Evolutionary conservation across 1,140 invertebrate genomes (phyloP).

Genomic region (Drosophila kepulauana): DNA sequence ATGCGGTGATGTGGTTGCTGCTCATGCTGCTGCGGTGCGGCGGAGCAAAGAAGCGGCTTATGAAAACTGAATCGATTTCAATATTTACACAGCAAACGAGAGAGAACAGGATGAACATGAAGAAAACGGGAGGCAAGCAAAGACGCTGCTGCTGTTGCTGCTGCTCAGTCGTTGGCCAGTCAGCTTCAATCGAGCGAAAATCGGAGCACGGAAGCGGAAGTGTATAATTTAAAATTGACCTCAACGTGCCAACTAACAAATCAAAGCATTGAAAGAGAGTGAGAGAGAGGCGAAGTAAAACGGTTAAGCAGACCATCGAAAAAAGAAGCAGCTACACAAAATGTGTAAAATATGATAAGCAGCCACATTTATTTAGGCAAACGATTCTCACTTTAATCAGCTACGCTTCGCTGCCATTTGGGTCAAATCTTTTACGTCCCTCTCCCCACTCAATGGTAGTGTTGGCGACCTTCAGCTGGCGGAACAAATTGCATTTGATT

Average conservation of each 20-base stretch:
- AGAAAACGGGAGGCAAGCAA: too few species aligned
- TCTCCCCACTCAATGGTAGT: background rate
- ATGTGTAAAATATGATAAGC: conserved; percentile 73
- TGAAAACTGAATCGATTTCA: conserved; percentile 81
- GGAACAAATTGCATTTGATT: conserved; percentile 45
- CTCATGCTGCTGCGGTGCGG: background rate
- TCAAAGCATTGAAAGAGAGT: conserved; percentile 35
- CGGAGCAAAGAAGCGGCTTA: conserved; percentile 44
- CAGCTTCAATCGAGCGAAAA: conserved; percentile 76
- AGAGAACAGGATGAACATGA: background rate
- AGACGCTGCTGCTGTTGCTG: background rate
- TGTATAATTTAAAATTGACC: conserved; percentile 84
- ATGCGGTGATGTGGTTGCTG: conserved; percentile 4
- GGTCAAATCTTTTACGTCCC: background rate
- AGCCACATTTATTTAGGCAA: conserved; percentile 47
- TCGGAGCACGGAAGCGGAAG: conserved; percentile 72
- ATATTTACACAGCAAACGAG: conserved; percentile 70
- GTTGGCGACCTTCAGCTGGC: background rate
- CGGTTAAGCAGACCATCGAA: conserved; percentile 9
- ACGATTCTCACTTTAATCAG: conserved; percentile 52
- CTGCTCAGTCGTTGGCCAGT: conserved; percentile 2
- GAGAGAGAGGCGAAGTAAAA: background rate
- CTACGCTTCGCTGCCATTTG: conserved; percentile 31
- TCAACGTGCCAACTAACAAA: conserved; percentile 46
- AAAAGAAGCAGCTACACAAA: background rate